These are phyloP conservation scores for Agrochola macilenta DNA, from an alignment of 2,888 invertebrate species.

Conservation along the genomic window DNA sequence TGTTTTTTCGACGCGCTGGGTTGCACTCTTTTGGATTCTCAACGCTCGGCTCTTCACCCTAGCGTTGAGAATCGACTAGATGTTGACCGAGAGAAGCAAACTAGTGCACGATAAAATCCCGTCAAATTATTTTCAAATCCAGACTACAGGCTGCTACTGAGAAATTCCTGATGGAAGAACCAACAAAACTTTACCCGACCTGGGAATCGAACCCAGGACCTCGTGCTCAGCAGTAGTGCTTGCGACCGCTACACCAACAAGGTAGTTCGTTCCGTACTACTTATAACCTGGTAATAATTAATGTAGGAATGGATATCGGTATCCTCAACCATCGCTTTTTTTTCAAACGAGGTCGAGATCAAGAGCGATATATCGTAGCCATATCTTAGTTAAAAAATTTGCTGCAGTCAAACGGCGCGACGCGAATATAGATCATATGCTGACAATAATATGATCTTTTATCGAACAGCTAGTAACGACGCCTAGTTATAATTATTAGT, in stretches of 20 bases:
- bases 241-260: background rate
- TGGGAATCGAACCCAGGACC: background rate
- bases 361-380: background rate
- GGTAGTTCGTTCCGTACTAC: background rate
- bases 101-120: too few species aligned
- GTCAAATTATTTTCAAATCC: background rate
- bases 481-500: background rate
- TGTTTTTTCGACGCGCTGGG: too few species aligned
- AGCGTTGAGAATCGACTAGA: too few species aligned
- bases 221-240: background rate
- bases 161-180: background rate
- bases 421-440: background rate
- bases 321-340: background rate
- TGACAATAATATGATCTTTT: background rate
- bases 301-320: background rate
- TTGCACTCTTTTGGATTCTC: too few species aligned
- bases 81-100: too few species aligned
- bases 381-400: background rate
- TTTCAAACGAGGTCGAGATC: background rate
- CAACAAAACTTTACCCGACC: background rate
- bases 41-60: too few species aligned
- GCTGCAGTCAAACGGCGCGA: background rate
- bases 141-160: background rate
- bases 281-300: background rate
- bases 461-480: background rate